These are phyloP conservation scores for Meandrusa payeni DNA, from an alignment of 2,888 invertebrate species.

Conservation along the genomic window DNA sequence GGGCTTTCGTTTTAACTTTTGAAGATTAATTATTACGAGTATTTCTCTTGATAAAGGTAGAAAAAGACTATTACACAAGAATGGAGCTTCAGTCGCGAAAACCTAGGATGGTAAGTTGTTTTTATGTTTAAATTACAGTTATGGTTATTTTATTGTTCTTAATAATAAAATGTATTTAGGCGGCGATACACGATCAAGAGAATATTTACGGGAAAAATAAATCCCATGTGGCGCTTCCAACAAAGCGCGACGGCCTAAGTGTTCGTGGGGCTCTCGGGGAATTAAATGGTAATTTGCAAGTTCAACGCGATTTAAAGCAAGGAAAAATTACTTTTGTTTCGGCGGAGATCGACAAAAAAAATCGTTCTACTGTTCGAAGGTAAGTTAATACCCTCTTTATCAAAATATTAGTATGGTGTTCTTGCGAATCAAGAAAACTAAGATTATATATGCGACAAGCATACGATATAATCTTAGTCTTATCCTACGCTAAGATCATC, in stretches of 20 bases:
- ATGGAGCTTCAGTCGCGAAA: constrained; percentile 61
- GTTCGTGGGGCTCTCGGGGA: constrained; percentile 68
- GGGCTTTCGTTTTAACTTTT: too few relatives aligned
- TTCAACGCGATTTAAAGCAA: constrained; percentile 46
- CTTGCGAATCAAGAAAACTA: too few relatives aligned
- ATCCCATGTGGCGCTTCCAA: constrained; percentile 42
- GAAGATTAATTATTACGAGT: too few relatives aligned
- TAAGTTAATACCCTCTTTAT: constrained; percentile 38
- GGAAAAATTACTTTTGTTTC: constrained; percentile 58
- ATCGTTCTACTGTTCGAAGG: constrained; percentile 47
- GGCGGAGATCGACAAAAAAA: constrained; percentile 65
- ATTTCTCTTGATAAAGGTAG: too few relatives aligned
- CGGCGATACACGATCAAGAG: constrained; percentile 62
- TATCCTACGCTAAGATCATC: too few relatives aligned
- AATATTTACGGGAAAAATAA: constrained; percentile 60
- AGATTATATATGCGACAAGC: too few relatives aligned
- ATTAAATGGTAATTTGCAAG: constrained; percentile 60
- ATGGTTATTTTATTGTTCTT: neutral
- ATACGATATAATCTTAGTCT: too few relatives aligned
- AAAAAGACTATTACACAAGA: constrained; percentile 28
- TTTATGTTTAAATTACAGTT: neutral
- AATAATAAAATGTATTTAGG: constrained; percentile 30
- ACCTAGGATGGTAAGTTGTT: constrained; percentile 51
- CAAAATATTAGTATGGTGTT: too few relatives aligned
- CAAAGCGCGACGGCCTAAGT: constrained; percentile 52